Base-by-base conservation (phyloP, 2,888 invertebrate species). In the Ophonus ardosiacus region DNA sequence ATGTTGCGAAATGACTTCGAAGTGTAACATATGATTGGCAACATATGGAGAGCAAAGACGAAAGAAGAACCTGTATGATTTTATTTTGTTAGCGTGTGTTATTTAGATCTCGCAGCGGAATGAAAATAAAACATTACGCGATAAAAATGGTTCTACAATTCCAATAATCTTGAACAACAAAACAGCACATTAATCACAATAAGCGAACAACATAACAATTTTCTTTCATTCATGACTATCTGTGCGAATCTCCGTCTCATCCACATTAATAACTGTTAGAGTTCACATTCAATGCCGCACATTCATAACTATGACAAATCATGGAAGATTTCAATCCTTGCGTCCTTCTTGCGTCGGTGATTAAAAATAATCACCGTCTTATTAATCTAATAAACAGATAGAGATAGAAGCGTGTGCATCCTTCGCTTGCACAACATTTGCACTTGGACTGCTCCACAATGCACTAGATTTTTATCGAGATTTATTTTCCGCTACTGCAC, bases 301-400 rank as follows among this genome's bases (percentile, higher is more conserved):
- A 74, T 78, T 78, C 57, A 78, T 78, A 78, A 78, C 78, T 78
- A 78, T 78, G 78, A 78, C 78, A 78, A 57, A 78, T 78, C 56
- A 57, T 74, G 74, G 74, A 74, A 51, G 43, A 74, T 74, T 74
- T 74, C 74, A 74, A 74, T 56, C 24, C 56, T 56, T 31, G 57
- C 57, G 78, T 78, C 80, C 80, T 80, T 80, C 80, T 80, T 61
- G 59, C 57, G 57, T 61, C 40, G 56, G 80, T 80, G 80, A 80
- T 80, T 80, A 80, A 80, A 80, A 80, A 80, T 80, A 80, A 80
- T 80, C 80, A 80, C 61, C 61, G 59, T 57, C 78, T 78, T 78
- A 78, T 78, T 57, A 78, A 78, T 78, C 78, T 78, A 78, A 59
- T 78, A 57, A 78, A 57, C 56, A 40, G 78, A 80, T 80, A 80